Conservation (phyloP, 2,888 invertebrate genomes). For the Sesia apiformis region DNA sequence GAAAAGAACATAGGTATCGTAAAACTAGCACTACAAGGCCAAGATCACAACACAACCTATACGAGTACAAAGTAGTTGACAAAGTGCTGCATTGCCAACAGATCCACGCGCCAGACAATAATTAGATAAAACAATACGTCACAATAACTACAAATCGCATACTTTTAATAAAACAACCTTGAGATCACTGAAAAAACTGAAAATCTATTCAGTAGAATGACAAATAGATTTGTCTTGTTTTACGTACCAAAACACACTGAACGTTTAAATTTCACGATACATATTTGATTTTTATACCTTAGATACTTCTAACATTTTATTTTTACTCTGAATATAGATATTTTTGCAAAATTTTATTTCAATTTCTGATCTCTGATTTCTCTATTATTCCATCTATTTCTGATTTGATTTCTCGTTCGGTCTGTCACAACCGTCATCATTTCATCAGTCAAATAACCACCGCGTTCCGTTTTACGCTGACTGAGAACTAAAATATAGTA, state of each 20-base stretch:
- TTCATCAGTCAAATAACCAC: too few species aligned
- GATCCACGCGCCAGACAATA: conserved; percentile 37
- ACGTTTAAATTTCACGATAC: conserved; percentile 15
- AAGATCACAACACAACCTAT: conserved; percentile 16
- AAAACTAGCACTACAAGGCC: conserved; percentile 44
- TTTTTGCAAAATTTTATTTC: too few species aligned
- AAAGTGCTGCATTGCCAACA: conserved; percentile 22
- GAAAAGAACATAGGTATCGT: conserved; percentile 24
- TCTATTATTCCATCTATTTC: too few species aligned
- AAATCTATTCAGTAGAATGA: conserved; percentile 25
- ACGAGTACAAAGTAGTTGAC: not conserved
- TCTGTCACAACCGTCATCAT: too few species aligned
- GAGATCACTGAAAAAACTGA: conserved; percentile 41
- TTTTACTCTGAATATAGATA: conserved; percentile 3
- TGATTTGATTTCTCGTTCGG: too few species aligned
- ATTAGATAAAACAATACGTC: conserved; percentile 52
- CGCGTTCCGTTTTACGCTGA: too few species aligned
- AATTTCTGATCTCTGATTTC: too few species aligned
- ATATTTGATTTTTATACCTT: conserved; percentile 12
- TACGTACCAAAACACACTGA: conserved; percentile 36
- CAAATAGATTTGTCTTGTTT: conserved; percentile 22
- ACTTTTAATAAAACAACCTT: conserved; percentile 45
- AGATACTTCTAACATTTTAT: conserved; percentile 9
- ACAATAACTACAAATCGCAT: conserved; percentile 39
- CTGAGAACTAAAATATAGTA: too few species aligned